These are phyloP conservation scores for Lutjanus erythropterus DNA, from an alignment of 2,113 vertebrate species.

Conservation along the genomic window DNA sequence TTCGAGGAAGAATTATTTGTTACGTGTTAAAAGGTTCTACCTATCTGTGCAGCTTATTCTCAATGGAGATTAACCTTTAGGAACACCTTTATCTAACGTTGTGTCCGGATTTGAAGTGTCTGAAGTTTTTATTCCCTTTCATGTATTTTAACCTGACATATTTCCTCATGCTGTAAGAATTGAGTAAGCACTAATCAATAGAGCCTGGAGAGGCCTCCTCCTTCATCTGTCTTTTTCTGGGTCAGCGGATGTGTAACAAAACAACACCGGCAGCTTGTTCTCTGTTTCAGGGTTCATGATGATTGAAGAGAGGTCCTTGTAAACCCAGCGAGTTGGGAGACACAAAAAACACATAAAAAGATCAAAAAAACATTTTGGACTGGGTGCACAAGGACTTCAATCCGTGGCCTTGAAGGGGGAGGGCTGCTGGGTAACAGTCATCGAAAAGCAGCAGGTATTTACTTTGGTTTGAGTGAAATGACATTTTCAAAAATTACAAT, in stretches of 20 bases:
- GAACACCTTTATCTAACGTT: too few species aligned
- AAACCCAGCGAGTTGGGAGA: not conserved
- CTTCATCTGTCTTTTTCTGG: not conserved
- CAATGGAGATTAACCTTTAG: too few species aligned
- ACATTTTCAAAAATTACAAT: too few species aligned
- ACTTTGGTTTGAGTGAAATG: conserved; percentile 15
- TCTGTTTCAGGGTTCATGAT: not conserved
- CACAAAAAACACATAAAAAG: not conserved
- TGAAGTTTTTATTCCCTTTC: too few species aligned
- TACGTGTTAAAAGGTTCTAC: not conserved
- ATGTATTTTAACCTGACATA: not conserved
- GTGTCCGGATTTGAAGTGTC: too few species aligned
- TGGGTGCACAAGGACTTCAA: conserved; percentile 4
- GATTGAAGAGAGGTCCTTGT: not conserved
- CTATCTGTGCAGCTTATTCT: not conserved
- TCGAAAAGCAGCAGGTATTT: not conserved
- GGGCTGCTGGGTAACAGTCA: not conserved
- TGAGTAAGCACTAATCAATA: not conserved
- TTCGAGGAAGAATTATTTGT: conserved; percentile 21
- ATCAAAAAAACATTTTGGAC: conserved; percentile 20
- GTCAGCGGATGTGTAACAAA: not conserved
- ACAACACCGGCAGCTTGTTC: not conserved
- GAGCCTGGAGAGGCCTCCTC: not conserved
- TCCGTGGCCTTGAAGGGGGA: not conserved
- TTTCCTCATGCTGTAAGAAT: not conserved